Evolutionary conservation across 2,888 invertebrate genomes (phyloP), one percentile per base, ranked within the genome.

Genomic region (Bombylius discolor): DNA sequence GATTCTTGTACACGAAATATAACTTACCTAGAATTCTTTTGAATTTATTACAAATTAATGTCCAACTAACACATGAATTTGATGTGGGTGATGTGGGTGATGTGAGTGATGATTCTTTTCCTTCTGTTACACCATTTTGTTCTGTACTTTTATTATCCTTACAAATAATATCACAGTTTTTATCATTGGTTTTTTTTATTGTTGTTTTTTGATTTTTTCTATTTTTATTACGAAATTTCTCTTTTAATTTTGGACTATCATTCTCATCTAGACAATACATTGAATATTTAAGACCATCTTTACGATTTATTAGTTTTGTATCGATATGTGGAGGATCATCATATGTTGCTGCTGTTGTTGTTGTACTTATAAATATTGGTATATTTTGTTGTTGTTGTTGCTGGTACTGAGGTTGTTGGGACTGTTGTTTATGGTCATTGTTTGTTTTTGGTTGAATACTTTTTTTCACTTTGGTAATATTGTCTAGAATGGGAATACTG

Each of bases 221-320:
- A 64, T 55, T 63, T 61, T 59, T 67, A 66, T 51, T 67, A 69
- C 45, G 7, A 51, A 68, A 72, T 60, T 71, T 72, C 57, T 72
- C 69, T 8, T 72, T 66, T 59, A 74, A 59, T 56, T 71, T 70
- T 5, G 74, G 74, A 60, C 73, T 74, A 7, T 73, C 74, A 49
- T 71, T 71, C 58, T 74, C 74, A 55, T 74, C 73, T 59, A 74
- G 64, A 64, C 70, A 74, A 61, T 73, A 74, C 69, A 73, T 71
- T 48, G 71, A 70, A 53, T 74, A 71, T 58, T 70, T 70, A 9
- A 74, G 65, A 31, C 74, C 74, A 62, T 74, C 74, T 57, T 67
- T 70, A 59, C 69, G 70, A 61, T 74, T 74, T 52, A 74, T 73
- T 36, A 72, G 60, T 61, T 69, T 70, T n/a, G 68, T 61, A 65